Percentiles rank a stretch among this genome's conserved stretches.
phyloP scores from a whole-genome alignment of 2,113 vertebrate species.

The Tragelaphus strepsiceros region DNA sequence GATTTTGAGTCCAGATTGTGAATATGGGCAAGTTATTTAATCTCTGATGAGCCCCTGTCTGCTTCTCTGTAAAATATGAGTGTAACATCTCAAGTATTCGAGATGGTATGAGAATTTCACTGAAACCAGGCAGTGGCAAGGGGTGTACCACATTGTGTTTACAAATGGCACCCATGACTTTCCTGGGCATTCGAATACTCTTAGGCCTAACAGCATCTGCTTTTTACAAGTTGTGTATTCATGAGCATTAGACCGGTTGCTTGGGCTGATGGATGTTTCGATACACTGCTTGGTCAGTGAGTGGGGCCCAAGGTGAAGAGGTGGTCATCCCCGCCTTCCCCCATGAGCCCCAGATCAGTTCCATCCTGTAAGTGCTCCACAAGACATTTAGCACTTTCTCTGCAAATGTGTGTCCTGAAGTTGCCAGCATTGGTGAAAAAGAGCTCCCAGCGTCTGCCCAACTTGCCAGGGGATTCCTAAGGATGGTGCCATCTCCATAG shows the following conservation, averaged over 20 bases:
- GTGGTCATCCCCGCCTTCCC: background rate
- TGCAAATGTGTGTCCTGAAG: background rate
- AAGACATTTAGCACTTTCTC: background rate
- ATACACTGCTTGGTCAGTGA: background rate
- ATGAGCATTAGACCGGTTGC: background rate
- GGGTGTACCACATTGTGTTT: background rate
- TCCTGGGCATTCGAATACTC: background rate
- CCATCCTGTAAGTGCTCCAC: background rate
- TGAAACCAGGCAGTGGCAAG: background rate
- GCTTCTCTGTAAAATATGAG: background rate
- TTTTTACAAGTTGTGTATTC: background rate
- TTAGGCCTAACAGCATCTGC: background rate
- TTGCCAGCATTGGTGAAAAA: background rate
- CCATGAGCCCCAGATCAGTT: background rate
- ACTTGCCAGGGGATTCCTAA: background rate
- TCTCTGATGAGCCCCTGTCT: background rate
- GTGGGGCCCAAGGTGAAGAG: background rate
- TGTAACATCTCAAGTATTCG: background rate
- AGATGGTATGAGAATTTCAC: background rate
- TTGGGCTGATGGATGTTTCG: background rate
- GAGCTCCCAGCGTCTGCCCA: background rate
- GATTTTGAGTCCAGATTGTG: background rate
- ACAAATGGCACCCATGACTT: background rate
- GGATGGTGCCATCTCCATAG: background rate
- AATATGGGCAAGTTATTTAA: background rate